phyloP scores from a whole-genome alignment of 2,797 vertebrate species.

The Denticeps clupeoides region DNA sequence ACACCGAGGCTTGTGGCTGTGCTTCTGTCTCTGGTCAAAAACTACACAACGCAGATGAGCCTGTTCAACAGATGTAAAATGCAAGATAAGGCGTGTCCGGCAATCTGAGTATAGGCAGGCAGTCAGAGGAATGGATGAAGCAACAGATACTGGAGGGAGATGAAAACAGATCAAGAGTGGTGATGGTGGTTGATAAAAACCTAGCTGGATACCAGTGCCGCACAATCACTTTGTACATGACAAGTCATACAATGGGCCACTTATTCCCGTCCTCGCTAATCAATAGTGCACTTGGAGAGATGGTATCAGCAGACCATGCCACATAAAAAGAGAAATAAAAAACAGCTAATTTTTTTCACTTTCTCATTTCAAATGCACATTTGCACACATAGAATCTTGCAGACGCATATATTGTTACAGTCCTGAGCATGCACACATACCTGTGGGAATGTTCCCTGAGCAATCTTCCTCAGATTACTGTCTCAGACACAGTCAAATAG shows the following conservation, averaged over 20 bases:
- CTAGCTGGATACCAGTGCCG: conserved; percentile 48
- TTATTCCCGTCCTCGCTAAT: conserved; percentile 61
- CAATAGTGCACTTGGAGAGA: conserved; percentile 58
- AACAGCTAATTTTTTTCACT: no score
- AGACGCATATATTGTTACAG: background rate
- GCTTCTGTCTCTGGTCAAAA: background rate
- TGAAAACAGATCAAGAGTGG: conserved; percentile 47
- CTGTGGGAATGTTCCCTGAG: background rate
- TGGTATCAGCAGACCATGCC: conserved; percentile 50
- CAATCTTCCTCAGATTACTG: background rate
- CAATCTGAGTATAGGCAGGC: background rate
- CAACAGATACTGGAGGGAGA: conserved; percentile 49
- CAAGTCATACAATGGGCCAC: conserved; percentile 62
- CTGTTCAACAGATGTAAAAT: background rate
- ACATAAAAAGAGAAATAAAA: no score
- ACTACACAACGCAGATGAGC: background rate
- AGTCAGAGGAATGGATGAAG: conserved; percentile 39
- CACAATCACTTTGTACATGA: conserved; percentile 63
- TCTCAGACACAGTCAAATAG: background rate
- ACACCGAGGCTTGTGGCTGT: conserved; percentile 13
- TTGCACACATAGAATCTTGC: background rate
- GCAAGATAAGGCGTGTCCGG: background rate
- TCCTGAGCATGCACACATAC: background rate
- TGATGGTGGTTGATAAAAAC: conserved; percentile 57
- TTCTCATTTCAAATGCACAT: conserved; percentile 41